Conservation (phyloP, 2,888 invertebrate species). For the Calephelis perditalis region DNA sequence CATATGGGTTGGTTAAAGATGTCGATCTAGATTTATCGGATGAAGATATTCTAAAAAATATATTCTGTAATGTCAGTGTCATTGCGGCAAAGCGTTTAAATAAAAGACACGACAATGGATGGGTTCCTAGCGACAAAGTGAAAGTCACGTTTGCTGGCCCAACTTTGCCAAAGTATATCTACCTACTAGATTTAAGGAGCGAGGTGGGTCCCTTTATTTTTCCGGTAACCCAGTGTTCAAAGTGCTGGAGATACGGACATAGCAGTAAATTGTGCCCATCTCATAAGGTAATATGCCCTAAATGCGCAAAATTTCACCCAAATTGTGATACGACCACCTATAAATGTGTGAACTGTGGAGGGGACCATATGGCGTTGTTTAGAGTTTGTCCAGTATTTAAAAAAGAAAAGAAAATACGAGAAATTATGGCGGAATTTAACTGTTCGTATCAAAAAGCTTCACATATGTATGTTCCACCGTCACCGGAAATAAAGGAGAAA, state of each 20-base stretch:
- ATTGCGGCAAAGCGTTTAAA: no score
- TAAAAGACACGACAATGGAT: no score
- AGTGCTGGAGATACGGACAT: not conserved
- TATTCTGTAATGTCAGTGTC: no score
- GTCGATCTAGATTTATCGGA: no score
- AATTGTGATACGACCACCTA: constrained; percentile 11
- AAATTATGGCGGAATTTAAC: constrained; percentile 6
- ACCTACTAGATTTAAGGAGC: no score
- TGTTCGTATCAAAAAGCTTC: constrained; percentile 2
- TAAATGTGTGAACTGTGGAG: constrained; percentile 14
- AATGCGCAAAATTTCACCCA: constrained; percentile 1
- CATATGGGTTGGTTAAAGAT: no score
- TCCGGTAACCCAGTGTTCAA: not conserved
- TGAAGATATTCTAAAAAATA: no score
- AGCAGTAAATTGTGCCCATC: not conserved
- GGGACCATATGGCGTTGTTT: constrained; percentile 4
- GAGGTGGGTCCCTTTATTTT: not conserved
- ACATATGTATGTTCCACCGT: not conserved
- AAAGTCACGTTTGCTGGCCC: no score
- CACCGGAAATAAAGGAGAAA: not conserved
- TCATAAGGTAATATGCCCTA: constrained; percentile 13
- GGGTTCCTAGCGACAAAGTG: no score
- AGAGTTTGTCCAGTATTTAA: constrained; percentile 11
- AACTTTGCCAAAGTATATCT: no score
- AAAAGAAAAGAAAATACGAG: constrained; percentile 10